Base-by-base conservation (phyloP, 1,140 invertebrate species). In the Drosophila parabipectinata region DNA sequence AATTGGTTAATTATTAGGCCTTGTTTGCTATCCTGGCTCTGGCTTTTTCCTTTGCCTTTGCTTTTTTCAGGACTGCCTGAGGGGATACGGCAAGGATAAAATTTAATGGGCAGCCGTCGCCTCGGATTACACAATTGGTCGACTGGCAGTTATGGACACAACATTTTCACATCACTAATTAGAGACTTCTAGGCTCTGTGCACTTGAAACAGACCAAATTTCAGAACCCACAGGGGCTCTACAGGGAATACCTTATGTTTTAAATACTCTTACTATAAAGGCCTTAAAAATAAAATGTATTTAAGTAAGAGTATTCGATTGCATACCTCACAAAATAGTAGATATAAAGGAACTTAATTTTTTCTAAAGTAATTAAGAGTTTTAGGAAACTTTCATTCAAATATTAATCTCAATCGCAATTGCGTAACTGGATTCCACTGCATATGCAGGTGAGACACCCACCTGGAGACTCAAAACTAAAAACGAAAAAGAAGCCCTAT, bases 1-100 rank as follows among this genome's bases (percentile, higher is more conserved):
- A 76, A 76, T 76, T 76, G 72, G 72, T 76, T 76, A 76, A 76
- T 76, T 76, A 76, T 76, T 76, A 76, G 73, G 73, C 62, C 67
- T 69, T 71, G 67, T 69, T 69, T 76, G 53, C 72, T 32, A 55
- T 34, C 28, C 54, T n/a, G 14, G 18, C 53, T 75, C 37, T 32
- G 10, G 52, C 60, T 48, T 45, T 7, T 44, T 26, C 44, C 48
- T 50, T 30, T 26, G 41, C n/a, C 14, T 58, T 21, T 59, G 32
- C 45, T 47, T 47, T 39, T n/a, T 37, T 7, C 10, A 12, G 10
- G 34, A 10, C 34, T n/a, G 34, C 34, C 34, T 10, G 9, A n/a
- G 10, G 34, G 60, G 45, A 15, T 26, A 15, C 34, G n/a, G 37
- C 45, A 8, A 50, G 44, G 44, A 71, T 71, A 69, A 69, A 64